Evolutionary conservation across 2,888 invertebrate genomes (phyloP), one percentile per base, ranked within the genome.

Genomic region (Limnephilus rhombicus): DNA sequence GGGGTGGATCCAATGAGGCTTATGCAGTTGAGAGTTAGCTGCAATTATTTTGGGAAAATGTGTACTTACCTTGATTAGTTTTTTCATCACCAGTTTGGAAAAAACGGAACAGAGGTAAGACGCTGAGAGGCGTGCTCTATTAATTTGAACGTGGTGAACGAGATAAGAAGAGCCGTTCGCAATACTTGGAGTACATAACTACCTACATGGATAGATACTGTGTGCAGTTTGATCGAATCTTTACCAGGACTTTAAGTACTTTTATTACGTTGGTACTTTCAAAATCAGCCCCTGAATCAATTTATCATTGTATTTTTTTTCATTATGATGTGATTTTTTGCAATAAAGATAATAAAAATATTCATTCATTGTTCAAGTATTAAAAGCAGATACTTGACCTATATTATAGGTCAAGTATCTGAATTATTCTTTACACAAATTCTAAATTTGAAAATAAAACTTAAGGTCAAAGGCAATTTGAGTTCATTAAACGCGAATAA

Each of bases 51-150:
- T 49, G 13, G 15, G 15, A 13, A 49, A 24, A 5, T 68, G 1
- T 24, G 1, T n/a, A 7, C 24, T 7, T 68, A n/a, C 7, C 24
- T 1, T n/a, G 24, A 7, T 68, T 24, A 68, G 68, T 24, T 68
- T 68, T 68, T 68, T 68, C 24, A 68, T 68, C 68, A 24, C 2
- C 24, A 68, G 68, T n/a, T 68, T 9, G 68, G 68, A 68, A 68
- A 68, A 68, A 68, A 68, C 18, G 68, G 24, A 68, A 9, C 68
- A 24, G 68, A 24, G 68, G 68, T 68, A 68, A 68, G 68, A 68
- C 68, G 68, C 83, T 31, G 45, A 82, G 18, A 80, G 29, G 53
- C 90, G 83, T 83, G 83, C 90, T 90, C 90, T 91, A 91, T 91
- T 91, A 86, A 91, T 91, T 91, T 83, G 49, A 90, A 37, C 31